These are phyloP conservation scores for Stomorhina lunata DNA, from an alignment of 2,888 invertebrate genomes.

Conservation along the genomic window DNA sequence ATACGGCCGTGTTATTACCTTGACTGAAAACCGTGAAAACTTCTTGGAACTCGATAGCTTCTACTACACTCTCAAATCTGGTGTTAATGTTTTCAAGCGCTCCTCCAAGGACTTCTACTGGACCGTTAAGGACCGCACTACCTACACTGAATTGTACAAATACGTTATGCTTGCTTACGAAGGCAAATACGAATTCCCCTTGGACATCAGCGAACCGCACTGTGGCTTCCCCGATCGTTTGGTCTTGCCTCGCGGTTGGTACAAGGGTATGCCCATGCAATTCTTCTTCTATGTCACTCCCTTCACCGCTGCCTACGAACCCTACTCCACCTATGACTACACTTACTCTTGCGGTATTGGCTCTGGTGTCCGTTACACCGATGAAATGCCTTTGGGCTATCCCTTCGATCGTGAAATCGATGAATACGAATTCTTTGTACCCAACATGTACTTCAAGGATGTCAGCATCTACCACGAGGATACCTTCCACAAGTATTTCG, in stretches of 20 bases:
- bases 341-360: constrained; percentile 81
- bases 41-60: constrained; percentile 85
- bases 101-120: constrained; percentile 85
- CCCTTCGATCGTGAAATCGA: constrained; percentile 86
- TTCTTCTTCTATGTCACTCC: constrained; percentile 84
- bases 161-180: constrained; percentile 83
- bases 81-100: constrained; percentile 85
- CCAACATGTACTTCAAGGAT: constrained; percentile 86
- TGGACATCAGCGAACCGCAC: constrained; percentile 82
- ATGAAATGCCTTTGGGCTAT: constrained; percentile 85
- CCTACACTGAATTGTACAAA: constrained; percentile 84
- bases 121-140: constrained; percentile 83
- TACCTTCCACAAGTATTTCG: constrained; percentile 75
- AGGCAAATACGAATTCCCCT: constrained; percentile 81
- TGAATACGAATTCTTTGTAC: constrained; percentile 82
- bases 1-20: constrained; percentile 81
- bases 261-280: constrained; percentile 84
- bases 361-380: constrained; percentile 82
- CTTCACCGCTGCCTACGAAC: constrained; percentile 80
- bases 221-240: constrained; percentile 87
- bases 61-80: constrained; percentile 82
- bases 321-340: constrained; percentile 80
- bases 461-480: constrained; percentile 84
- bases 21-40: constrained; percentile 83
- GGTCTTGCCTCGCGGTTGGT: constrained; percentile 86